A percentile compares a stretch with the other conserved stretches of the same genome.
These are phyloP conservation scores for Tetragnatha versicolor DNA, from an alignment of 1,140 invertebrate species.

Conservation along the genomic window DNA sequence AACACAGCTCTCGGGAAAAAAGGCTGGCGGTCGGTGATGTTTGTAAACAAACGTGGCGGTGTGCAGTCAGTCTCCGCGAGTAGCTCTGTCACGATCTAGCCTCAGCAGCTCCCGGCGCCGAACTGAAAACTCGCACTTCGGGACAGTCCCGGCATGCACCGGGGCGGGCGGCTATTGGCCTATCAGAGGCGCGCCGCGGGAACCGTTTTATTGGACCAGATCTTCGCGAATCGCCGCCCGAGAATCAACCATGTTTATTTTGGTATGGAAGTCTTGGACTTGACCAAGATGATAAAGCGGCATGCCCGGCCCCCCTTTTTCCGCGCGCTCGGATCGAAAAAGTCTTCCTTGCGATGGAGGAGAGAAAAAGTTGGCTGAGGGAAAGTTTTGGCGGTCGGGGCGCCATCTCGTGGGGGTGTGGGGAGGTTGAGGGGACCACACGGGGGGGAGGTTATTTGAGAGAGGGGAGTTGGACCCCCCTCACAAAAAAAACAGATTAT, in stretches of 20 bases:
- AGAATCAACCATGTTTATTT: constrained; percentile 48
- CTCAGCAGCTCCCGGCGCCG: neutral
- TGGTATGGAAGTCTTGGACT: constrained; percentile 6
- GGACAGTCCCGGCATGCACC: neutral
- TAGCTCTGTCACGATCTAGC: neutral
- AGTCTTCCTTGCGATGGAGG: neutral
- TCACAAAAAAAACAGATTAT: no score
- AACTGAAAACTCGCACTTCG: neutral
- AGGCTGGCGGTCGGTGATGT: neutral
- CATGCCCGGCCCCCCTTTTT: constrained; percentile 6
- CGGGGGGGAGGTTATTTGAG: no score
- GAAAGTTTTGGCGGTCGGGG: neutral
- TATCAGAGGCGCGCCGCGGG: constrained; percentile 8
- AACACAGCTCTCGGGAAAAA: constrained; percentile 34
- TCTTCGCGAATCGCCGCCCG: constrained; percentile 45
- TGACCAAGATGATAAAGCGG: constrained; percentile 14
- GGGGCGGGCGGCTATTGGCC: constrained; percentile 1
- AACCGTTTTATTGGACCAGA: constrained; percentile 38
- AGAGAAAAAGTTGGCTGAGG: neutral
- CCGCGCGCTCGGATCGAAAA: neutral
- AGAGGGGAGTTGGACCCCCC: no score
- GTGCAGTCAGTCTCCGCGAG: neutral
- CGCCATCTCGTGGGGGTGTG: constrained; percentile 46
- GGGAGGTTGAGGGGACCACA: no score
- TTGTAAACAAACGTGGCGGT: constrained; percentile 21